These are phyloP conservation scores for Rhyacophila evoluta DNA, from an alignment of 2,888 invertebrate species.

Conservation along the genomic window DNA sequence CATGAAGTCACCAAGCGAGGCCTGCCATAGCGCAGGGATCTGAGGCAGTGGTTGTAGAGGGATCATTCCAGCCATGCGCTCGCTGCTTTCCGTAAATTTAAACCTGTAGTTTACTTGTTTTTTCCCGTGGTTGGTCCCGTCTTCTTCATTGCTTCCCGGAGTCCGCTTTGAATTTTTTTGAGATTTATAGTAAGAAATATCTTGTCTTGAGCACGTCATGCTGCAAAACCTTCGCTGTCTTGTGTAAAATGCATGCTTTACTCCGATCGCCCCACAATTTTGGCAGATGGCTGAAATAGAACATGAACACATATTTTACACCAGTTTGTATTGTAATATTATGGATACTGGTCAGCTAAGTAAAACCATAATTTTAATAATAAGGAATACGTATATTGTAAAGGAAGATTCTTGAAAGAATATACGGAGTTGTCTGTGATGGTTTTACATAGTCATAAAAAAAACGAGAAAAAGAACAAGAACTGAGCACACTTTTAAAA, in stretches of 20 bases:
- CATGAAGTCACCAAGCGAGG: conserved; percentile 53
- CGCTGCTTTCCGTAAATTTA: conserved; percentile 66
- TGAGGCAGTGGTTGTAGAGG: conserved; percentile 68
- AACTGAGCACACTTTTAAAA: too few relatives aligned
- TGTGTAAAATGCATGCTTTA: conserved; percentile 88
- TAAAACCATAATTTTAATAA: too few relatives aligned
- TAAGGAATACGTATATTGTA: too few relatives aligned
- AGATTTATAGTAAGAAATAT: conserved; percentile 61
- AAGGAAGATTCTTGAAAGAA: too few relatives aligned
- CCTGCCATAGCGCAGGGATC: conserved; percentile 63
- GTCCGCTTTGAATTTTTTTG: conserved; percentile 68
- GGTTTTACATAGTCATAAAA: too few relatives aligned
- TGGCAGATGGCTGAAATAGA: conserved; percentile 80
- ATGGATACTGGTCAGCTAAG: too few relatives aligned
- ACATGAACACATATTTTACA: background rate
- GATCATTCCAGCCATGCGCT: conserved; percentile 67
- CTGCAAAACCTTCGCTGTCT: conserved; percentile 86
- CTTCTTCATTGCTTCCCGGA: conserved; percentile 55
- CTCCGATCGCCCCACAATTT: conserved; percentile 86
- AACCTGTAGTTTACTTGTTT: conserved; percentile 57
- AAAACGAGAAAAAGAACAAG: too few relatives aligned
- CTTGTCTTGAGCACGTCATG: conserved; percentile 79
- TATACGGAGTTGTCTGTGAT: too few relatives aligned
- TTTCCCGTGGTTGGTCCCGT: conserved; percentile 26
- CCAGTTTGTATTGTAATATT: background rate